These are phyloP conservation scores for Antheraea assamensis DNA, from an alignment of 2,888 invertebrate species.

Conservation along the genomic window DNA sequence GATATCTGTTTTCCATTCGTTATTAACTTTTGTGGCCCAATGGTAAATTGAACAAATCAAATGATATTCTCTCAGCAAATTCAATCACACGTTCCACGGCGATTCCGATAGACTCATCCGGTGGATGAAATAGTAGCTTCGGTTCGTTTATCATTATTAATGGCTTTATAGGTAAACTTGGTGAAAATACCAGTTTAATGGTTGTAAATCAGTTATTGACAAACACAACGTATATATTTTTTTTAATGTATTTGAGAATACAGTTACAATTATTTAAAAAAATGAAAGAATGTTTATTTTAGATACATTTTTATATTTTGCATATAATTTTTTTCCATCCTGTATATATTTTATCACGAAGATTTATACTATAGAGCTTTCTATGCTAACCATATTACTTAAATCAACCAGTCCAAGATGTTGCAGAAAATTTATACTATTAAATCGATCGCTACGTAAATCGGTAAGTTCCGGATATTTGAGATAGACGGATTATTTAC, in stretches of 20 bases:
- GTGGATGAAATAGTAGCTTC: constrained; percentile 5
- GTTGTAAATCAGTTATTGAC: neutral
- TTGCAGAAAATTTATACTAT: no score
- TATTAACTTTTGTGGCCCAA: neutral
- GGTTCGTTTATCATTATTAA: constrained; percentile 6
- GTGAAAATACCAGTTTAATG: neutral
- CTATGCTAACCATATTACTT: no score
- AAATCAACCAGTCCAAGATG: no score
- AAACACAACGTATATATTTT: neutral
- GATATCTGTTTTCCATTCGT: neutral
- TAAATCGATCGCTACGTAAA: no score
- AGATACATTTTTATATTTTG: no score
- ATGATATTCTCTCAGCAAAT: constrained; percentile 11
- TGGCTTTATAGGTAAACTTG: constrained; percentile 8
- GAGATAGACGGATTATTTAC: no score
- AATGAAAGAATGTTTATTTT: no score
- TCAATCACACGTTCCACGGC: constrained; percentile 9
- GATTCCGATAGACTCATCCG: constrained; percentile 10
- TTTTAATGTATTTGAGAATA: neutral
- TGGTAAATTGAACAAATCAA: neutral
- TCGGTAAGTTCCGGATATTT: no score
- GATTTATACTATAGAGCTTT: no score
- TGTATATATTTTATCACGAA: no score
- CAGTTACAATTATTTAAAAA: no score
- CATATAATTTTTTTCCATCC: no score